Evolutionary conservation across 2,113 vertebrate genomes (phyloP).

Genomic region (Toxostoma redivivum): DNA sequence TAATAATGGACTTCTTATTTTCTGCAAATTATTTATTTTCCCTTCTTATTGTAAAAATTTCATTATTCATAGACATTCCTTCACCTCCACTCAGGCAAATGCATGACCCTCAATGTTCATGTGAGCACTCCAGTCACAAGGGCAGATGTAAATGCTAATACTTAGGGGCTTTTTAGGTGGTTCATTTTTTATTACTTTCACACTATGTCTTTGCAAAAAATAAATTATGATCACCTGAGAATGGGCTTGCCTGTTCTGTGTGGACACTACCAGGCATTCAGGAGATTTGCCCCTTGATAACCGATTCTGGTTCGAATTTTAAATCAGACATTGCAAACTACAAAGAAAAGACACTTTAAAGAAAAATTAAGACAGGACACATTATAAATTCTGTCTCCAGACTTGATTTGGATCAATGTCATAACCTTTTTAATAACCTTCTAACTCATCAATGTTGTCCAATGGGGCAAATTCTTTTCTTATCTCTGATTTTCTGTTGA

Average conservation of each 20-base stretch:
- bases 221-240: not conserved
- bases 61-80: not conserved
- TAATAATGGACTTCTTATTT: not conserved
- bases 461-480: not conserved
- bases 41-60: not conserved
- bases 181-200: not conserved
- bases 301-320: not conserved
- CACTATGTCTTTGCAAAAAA: not conserved
- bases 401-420: not conserved
- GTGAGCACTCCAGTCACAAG: not conserved
- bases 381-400: not conserved
- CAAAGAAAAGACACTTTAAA: not conserved
- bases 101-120: not conserved
- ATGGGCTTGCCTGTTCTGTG: not conserved
- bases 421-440: not conserved
- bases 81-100: not conserved
- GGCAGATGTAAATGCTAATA: not conserved
- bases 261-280: not conserved
- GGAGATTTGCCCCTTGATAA: not conserved
- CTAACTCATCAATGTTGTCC: not conserved
- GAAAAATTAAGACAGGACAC: not conserved
- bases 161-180: accelerated
- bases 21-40: not conserved
- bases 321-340: not conserved
- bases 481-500: not conserved